Conservation (phyloP, 2,797 vertebrate genomes). For the Siniperca scherzeri region DNA sequence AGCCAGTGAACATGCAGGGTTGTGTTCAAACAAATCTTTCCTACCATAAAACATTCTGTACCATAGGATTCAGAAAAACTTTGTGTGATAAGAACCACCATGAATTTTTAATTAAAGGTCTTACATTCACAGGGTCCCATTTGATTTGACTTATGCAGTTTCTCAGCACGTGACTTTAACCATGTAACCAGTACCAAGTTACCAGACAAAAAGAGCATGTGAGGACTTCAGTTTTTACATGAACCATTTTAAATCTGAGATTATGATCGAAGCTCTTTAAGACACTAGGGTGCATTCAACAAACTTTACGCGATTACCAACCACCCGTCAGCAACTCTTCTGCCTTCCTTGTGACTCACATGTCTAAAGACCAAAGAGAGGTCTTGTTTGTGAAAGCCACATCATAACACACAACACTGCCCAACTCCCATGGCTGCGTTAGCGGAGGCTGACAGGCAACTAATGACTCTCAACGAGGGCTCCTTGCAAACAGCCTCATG, state of each 20-base stretch:
- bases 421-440: constrained; percentile 47
- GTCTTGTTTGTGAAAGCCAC: constrained; percentile 60
- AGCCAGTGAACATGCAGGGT: background rate
- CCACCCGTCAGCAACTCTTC: constrained; percentile 1
- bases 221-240: background rate
- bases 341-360: constrained; percentile 50
- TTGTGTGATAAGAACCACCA: background rate
- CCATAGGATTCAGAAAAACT: background rate
- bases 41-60: background rate
- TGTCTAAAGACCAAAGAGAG: constrained; percentile 36
- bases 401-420: constrained; percentile 40
- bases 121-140: background rate
- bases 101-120: constrained; percentile 4
- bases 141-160: constrained; percentile 1
- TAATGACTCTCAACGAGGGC: constrained; percentile 63
- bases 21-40: background rate
- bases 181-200: background rate
- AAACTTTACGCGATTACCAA: background rate
- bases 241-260: constrained; percentile 34
- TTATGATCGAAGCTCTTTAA: constrained; percentile 23
- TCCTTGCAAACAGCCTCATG: constrained; percentile 65
- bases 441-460: constrained; percentile 60
- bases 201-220: background rate
- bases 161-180: background rate
- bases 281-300: constrained; percentile 46